Evolutionary conservation across 2,113 vertebrate genomes (phyloP).

Genomic region (Entelurus aequoreus): DNA sequence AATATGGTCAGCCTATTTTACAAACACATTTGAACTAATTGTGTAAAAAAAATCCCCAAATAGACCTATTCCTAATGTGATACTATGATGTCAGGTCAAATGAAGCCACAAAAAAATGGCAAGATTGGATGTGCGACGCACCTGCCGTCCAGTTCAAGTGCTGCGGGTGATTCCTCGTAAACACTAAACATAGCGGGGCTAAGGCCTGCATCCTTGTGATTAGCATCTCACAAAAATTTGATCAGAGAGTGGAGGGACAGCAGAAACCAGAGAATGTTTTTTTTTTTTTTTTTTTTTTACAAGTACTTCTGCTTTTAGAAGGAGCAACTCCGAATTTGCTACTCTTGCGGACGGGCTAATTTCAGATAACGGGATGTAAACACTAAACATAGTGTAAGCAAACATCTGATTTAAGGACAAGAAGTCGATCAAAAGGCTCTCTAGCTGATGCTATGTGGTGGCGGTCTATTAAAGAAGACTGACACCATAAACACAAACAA

Average conservation of each 20-base stretch:
- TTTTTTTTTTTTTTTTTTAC: not conserved
- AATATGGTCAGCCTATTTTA: too few relatives aligned
- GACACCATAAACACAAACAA: conserved; percentile 16
- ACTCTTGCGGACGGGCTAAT: conserved; percentile 31
- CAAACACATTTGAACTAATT: too few relatives aligned
- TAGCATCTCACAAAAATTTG: conserved; percentile 52
- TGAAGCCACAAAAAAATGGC: conserved; percentile 1
- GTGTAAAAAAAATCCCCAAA: not conserved
- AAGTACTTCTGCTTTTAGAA: conserved; percentile 55
- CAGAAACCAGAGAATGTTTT: conserved; percentile 57
- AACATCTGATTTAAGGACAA: not conserved
- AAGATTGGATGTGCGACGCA: not conserved
- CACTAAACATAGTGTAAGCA: conserved; percentile 47
- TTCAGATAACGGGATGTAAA: conserved; percentile 47
- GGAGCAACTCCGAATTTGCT: conserved; percentile 53
- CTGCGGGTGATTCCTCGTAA: conserved; percentile 47
- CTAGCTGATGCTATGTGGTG: conserved; percentile 30
- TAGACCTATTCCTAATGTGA: not conserved
- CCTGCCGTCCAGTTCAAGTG: not conserved
- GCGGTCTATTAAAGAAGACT: conserved; percentile 23
- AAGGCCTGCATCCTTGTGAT: conserved; percentile 55
- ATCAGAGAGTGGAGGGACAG: conserved; percentile 53
- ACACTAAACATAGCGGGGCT: conserved; percentile 62
- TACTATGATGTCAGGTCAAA: not conserved
- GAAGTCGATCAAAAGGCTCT: not conserved